phyloP scores from a whole-genome alignment of 2,888 invertebrate species.

The Spatulosminthurus flaviceps region DNA sequence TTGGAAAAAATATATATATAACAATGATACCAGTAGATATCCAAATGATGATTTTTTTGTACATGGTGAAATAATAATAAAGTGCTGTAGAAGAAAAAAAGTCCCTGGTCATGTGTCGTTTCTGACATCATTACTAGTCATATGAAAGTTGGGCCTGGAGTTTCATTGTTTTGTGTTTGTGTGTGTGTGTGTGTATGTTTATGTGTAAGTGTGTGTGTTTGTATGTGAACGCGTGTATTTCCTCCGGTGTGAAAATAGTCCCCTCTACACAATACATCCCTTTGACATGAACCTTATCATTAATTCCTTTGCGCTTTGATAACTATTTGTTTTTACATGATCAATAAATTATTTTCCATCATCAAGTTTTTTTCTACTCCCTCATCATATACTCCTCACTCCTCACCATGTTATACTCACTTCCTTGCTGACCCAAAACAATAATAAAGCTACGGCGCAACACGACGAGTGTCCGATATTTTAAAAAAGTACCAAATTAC shows the following conservation, averaged over 20 bases:
- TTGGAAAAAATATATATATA: no score
- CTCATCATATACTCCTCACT: neutral
- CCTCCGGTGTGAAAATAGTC: slow-evolving; percentile 24
- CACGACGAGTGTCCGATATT: slow-evolving; percentile 3
- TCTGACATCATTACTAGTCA: slow-evolving; percentile 28
- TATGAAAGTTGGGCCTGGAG: slow-evolving; percentile 6
- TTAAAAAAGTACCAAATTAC: neutral
- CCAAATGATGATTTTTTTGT: neutral
- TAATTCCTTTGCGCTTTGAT: slow-evolving; percentile 50
- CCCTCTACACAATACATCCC: slow-evolving; percentile 18
- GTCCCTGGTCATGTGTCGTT: slow-evolving; percentile 36
- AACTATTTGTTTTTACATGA: slow-evolving; percentile 52
- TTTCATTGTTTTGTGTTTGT: slow-evolving; percentile 39
- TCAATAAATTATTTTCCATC: slow-evolving; percentile 54
- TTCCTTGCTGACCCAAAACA: slow-evolving; percentile 29
- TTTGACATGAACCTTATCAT: slow-evolving; percentile 49
- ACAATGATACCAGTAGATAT: no score
- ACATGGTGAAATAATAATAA: slow-evolving; percentile 19
- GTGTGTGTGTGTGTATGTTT: no score
- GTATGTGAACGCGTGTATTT: slow-evolving; percentile 6
- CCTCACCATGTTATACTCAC: no score
- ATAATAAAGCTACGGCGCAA: slow-evolving; percentile 13
- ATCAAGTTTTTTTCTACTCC: slow-evolving; percentile 50
- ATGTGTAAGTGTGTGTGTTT: neutral
- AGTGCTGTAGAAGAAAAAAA: slow-evolving; percentile 40